Percentiles rank a stretch among this genome's conserved stretches.
Evolutionary conservation across 2,888 invertebrate genomes (phyloP).

Genomic region (Argyra leucocephala): DNA sequence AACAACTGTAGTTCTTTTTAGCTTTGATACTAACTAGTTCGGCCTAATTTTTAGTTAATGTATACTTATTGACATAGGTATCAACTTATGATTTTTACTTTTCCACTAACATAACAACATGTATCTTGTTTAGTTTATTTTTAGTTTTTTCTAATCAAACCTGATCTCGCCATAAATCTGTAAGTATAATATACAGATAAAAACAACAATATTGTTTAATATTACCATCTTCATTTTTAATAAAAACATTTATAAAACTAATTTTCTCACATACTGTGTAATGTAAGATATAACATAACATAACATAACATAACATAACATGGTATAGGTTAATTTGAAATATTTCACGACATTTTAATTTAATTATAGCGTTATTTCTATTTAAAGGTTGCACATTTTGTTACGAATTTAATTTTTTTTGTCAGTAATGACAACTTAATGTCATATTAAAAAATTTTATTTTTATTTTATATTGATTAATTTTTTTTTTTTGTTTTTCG

Average conservation of each 20-base stretch:
- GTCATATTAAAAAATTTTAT: not conserved
- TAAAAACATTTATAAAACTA: not conserved
- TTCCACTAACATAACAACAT: too few species aligned
- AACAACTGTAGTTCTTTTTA: too few species aligned
- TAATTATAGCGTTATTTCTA: not conserved
- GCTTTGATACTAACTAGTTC: too few species aligned
- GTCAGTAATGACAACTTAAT: not conserved
- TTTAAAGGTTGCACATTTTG: not conserved
- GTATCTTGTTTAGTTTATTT: too few species aligned
- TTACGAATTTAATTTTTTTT: not conserved
- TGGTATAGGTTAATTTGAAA: not conserved
- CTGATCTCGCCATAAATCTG: too few species aligned
- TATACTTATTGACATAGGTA: too few species aligned
- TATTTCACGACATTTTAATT: not conserved
- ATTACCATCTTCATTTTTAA: not conserved
- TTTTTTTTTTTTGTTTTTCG: not conserved
- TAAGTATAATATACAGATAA: too few species aligned
- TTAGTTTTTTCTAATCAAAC: too few species aligned
- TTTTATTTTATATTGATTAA: not conserved
- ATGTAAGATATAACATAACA: too few species aligned
- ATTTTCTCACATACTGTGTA: not conserved
- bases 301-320: not conserved
- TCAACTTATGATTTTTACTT: too few species aligned
- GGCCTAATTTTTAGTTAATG: too few species aligned
- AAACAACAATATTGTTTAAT: too few species aligned